Percentiles rank a stretch among this genome's conserved stretches.
These are phyloP conservation scores for honey bee (Apis mellifera) DNA, from an alignment of 1,140 invertebrate genomes.

Conservation along the genomic window DNA sequence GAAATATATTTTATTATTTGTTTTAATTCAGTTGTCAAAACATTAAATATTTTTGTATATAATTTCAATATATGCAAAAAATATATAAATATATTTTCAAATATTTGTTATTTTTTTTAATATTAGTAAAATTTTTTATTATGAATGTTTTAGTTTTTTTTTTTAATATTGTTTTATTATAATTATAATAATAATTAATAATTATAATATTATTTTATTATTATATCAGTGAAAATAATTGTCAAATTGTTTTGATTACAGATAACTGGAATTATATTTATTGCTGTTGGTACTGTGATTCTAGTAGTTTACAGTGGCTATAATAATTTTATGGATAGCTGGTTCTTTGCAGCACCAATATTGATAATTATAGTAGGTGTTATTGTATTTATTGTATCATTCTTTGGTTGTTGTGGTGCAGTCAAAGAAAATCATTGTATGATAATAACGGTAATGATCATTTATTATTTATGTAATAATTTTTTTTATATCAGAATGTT, in stretches of 20 bases:
- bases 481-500: not conserved
- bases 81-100: no score
- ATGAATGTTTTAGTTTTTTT: no score
- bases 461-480: not conserved
- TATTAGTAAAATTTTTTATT: no score
- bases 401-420: slow-evolving; percentile 94
- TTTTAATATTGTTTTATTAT: no score
- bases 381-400: slow-evolving; percentile 92
- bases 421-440: slow-evolving; percentile 93
- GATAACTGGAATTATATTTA: slow-evolving; percentile 89
- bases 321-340: slow-evolving; percentile 86
- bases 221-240: not conserved
- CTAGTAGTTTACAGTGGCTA: slow-evolving; percentile 86
- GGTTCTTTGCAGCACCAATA: slow-evolving; percentile 88
- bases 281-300: slow-evolving; percentile 87
- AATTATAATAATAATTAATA: not conserved
- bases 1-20: no score
- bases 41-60: no score
- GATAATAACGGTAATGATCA: slow-evolving; percentile 88
- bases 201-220: not conserved
- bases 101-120: no score
- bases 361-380: slow-evolving; percentile 91
- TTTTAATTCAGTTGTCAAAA: no score
- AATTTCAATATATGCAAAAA: no score
- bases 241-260: slow-evolving; percentile 77